Evolutionary conservation across 2,888 invertebrate species (phyloP).

Genomic region (Trachelus iudaicus): DNA sequence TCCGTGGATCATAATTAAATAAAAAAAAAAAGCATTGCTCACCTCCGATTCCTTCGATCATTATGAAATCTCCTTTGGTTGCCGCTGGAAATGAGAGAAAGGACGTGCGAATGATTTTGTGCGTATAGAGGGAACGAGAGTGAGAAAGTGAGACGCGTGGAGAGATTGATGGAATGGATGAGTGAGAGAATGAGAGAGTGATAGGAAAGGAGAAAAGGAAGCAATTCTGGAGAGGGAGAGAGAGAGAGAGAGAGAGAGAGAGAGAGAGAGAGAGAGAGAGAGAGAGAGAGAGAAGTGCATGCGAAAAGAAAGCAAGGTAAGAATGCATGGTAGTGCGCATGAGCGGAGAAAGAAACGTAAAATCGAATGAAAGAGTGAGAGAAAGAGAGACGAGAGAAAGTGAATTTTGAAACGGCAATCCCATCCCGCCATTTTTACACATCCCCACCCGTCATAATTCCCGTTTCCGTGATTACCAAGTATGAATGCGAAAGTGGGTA

Average conservation of each 20-base stretch:
- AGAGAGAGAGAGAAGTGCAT: background rate
- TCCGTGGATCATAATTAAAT: background rate
- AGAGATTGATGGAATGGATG: conserved; percentile 19
- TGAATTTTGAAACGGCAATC: background rate
- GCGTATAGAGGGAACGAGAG: background rate
- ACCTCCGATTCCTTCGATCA: background rate
- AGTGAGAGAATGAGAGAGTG: conserved; percentile 16
- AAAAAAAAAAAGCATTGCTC: background rate
- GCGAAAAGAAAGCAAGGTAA: background rate
- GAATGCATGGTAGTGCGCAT: background rate
- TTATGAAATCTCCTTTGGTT: background rate
- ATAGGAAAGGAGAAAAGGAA: conserved; percentile 36
- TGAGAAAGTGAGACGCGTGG: background rate
- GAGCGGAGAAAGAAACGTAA: background rate
- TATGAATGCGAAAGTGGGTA: background rate
- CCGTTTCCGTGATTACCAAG: conserved; percentile 5
- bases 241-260: too few relatives aligned
- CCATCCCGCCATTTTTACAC: background rate
- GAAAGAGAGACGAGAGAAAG: background rate
- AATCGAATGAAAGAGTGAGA: background rate
- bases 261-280: too few relatives aligned
- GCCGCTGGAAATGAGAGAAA: background rate
- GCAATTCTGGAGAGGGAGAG: too few relatives aligned
- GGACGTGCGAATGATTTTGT: background rate
- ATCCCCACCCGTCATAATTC: background rate